Base-by-base conservation (phyloP, 2,113 vertebrate genomes). In the Colius striatus region DNA sequence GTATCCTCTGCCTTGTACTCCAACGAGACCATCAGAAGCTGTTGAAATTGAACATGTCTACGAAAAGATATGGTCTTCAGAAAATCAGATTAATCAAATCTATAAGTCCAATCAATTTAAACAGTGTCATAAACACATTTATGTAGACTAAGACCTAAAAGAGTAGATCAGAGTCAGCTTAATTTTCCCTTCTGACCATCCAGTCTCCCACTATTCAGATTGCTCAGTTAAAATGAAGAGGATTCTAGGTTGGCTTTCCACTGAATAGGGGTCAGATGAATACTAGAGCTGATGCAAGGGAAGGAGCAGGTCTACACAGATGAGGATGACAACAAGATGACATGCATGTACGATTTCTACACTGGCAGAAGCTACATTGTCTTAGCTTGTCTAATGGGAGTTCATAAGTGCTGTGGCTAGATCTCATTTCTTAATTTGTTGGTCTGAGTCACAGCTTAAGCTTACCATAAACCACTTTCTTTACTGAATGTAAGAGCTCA, bases 41-140 rank as follows among this genome's bases (percentile, higher is more conserved):
- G 23, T 3, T 73, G 68, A 32, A 86, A 57, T 22, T 51, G 47
- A 23, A 30, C 30, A 55, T 0, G 2, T 7, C 1, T 1, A 75
- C 14, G 34, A 41, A 79, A 82, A 84, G 32, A 61, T 5, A 36
- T 0, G 1, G 36, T 43, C 48, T 81, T 76, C 84, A 43, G 13
- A 19, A 60, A 23, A 13, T 43, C 60, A 78, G 41, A 57, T 57
- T 23, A 84, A 89, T 55, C 16, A 57, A 72, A 77, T 18, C n/a
- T 47, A 19, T 65, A 80, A 94, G 16, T 72, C 63, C 1, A 23
- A 90, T 23, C 11, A 34, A 53, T 67, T 63, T 74, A 55, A 68
- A 74, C 8, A 55, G 53, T 34, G 47, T 3, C 47, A 41, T 41
- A 41, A 41, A 41, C 38, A 41, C 38, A 41, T 41, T 41, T 41